Conservation (phyloP, 1,140 invertebrate genomes). For the Microvelia longipes region DNA sequence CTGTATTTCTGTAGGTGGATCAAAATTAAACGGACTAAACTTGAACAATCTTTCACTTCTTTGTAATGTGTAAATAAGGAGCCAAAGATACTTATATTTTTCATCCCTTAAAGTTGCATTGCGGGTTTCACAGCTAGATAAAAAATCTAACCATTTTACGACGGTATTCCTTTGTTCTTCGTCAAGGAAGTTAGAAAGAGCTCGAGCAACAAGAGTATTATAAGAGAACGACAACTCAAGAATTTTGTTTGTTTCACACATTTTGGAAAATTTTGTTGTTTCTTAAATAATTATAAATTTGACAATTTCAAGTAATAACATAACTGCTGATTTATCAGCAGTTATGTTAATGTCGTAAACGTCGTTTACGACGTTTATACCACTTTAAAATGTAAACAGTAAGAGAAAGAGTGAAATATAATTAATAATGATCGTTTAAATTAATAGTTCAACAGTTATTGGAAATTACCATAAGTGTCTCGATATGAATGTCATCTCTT, state of each 20-base stretch:
- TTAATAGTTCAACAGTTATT: too few species aligned
- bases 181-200: not conserved
- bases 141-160: not conserved
- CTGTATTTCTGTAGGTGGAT: not conserved
- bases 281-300: too few species aligned
- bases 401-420: too few species aligned
- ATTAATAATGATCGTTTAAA: too few species aligned
- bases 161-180: not conserved
- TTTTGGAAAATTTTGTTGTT: too few species aligned
- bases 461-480: too few species aligned
- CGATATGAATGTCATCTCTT: too few species aligned
- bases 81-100: not conserved
- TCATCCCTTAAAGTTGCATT: not conserved
- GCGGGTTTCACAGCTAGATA: not conserved
- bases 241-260: not conserved
- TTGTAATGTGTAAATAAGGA: not conserved
- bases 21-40: not conserved
- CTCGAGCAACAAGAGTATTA: not conserved
- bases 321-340: too few species aligned
- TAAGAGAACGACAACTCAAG: not conserved
- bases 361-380: too few species aligned
- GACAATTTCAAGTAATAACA: too few species aligned
- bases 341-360: too few species aligned
- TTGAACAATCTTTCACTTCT: not conserved
- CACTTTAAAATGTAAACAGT: too few species aligned